Base-by-base conservation (phyloP, 2,888 invertebrate genomes). In the Tanypteryx hageni region DNA sequence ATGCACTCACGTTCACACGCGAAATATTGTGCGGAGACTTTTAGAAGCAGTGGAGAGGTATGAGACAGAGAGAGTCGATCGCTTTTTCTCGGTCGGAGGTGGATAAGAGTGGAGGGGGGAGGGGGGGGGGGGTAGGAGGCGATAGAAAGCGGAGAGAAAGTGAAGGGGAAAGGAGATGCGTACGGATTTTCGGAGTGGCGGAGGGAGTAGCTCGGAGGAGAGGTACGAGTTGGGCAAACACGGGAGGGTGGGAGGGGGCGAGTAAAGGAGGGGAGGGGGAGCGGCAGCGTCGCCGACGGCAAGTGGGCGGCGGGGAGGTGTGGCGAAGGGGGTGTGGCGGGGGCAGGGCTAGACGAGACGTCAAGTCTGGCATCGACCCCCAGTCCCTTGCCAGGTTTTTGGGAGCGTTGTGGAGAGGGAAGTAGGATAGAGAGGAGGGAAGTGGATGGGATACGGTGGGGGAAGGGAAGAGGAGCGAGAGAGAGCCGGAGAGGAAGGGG, bases 371-470 rank as follows among this genome's bases (percentile, higher is more conserved):
- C 86, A 86, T 86, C 86, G 86, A 86, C 61, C 86, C 59, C 86
- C 86, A 59, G 61, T 86, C 86, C 61, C 61, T 61, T 86, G 86
- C 61, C 86, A 86, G 86, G 86, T 86, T 86, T 86, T 59, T 85
- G n/a, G 85, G 58, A 22, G 44, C 31, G 27, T 82, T 56, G 56
- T 56, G 57, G 56, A 16, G 83, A 57, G 56, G 31, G 1, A 56
- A 44, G 83, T 83, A 44, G 83, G 83, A 18, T 18, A n/a, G 10
- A 16, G 64, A 16, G 18, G 7, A 18, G 18, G 44, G 64, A 5
- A 16, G 0, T n/a, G 64, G 64, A n/a, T 16, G 13, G 64, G 83
- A 56, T 27, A 57, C 10, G 14, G 82, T 27, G 16, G 11, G n/a
- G 59, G 86, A 16, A 14, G 86, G 10, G 10, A 16, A 22, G 4